phyloP scores from a whole-genome alignment of 35 echinoderm and acorn worm genomes.

The Ophiothrix spiculata region DNA sequence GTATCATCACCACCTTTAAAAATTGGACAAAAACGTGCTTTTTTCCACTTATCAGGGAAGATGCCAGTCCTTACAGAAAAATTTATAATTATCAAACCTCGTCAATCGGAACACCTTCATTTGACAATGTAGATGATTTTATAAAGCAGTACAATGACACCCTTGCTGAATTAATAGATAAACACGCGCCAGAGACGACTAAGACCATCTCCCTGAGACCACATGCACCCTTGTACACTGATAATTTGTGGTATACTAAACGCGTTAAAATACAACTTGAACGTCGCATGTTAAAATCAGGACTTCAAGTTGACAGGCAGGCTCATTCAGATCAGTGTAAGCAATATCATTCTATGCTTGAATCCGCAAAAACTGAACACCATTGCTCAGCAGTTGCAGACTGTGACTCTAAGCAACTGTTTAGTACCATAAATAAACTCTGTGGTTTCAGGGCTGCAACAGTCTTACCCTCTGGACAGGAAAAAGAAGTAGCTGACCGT shows the following conservation, averaged over 20 bases:
- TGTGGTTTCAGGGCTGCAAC: neutral
- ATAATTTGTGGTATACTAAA: constrained; percentile 20
- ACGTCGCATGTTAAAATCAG: constrained; percentile 17
- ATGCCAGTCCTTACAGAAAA: too few species aligned
- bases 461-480: neutral
- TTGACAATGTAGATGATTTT: neutral
- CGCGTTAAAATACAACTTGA: neutral
- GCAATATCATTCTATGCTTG: constrained; percentile 17
- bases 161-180: constrained; percentile 12
- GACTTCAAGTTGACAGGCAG: constrained; percentile 34
- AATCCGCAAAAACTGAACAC: neutral
- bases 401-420: constrained; percentile 35
- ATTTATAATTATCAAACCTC: too few species aligned
- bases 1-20: too few species aligned
- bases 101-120: too few species aligned
- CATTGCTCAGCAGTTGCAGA: neutral
- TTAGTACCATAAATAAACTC: constrained; percentile 4
- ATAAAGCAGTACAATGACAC: constrained; percentile 1
- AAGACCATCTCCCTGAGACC: constrained; percentile 18
- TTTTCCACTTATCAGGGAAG: too few species aligned
- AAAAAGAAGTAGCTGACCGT: neutral
- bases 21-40: too few species aligned
- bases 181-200: constrained; percentile 14
- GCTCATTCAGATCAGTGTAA: constrained; percentile 24
- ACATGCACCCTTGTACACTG: constrained; percentile 39